These are phyloP conservation scores for Xenops minutus DNA, from an alignment of 2,797 vertebrate species.

Conservation along the genomic window DNA sequence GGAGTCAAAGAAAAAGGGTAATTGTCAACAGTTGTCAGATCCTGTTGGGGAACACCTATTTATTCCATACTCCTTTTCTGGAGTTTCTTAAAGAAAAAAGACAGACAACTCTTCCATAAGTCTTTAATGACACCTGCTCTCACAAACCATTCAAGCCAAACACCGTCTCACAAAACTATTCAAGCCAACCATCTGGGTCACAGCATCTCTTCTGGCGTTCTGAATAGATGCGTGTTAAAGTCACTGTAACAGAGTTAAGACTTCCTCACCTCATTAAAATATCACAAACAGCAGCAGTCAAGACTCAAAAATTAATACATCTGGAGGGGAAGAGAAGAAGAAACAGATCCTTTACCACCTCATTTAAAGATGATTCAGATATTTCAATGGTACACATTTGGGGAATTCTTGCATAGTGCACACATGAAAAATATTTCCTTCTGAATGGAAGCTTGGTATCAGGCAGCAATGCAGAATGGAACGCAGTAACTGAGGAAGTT, in stretches of 20 bases:
- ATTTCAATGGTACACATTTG: not conserved
- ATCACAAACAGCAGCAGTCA: not conserved
- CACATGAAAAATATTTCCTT: not conserved
- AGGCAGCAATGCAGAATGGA: not conserved
- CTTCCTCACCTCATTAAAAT: not conserved
- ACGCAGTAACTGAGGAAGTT: not conserved
- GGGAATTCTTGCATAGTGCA: not conserved
- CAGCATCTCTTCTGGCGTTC: not conserved
- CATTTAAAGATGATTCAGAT: not conserved
- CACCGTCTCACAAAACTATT: not conserved
- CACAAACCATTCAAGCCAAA: not conserved
- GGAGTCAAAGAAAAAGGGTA: not conserved
- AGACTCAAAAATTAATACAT: not conserved
- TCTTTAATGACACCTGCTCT: not conserved
- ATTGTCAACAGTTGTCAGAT: not conserved
- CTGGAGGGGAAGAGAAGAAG: fast-evolving
- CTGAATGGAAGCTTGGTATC: not conserved
- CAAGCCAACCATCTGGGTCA: not conserved
- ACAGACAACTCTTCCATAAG: not conserved
- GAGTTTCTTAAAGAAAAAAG: not conserved
- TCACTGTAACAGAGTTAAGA: not conserved
- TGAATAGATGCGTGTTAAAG: not conserved
- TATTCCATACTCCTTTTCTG: not conserved
- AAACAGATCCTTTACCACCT: not conserved
- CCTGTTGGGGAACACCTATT: not conserved